These are phyloP conservation scores for Tryphoninae sp. DNA, from an alignment of 2,888 invertebrate genomes.

Conservation along the genomic window DNA sequence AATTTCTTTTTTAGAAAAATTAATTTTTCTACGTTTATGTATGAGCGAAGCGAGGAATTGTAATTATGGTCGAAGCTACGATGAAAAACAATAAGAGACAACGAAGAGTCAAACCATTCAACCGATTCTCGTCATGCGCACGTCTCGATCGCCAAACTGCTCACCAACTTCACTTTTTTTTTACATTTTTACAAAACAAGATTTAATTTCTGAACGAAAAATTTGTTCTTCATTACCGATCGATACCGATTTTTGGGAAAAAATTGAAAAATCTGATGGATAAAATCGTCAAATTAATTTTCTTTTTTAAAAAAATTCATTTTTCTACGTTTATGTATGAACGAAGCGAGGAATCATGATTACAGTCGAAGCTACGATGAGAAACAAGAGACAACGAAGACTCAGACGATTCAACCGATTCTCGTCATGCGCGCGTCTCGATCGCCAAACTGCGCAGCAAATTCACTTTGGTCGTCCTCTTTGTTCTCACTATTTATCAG, in stretches of 20 bases:
- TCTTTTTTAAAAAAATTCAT: too few relatives aligned
- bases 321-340: background rate
- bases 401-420: constrained; percentile 47
- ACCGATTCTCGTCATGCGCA: constrained; percentile 34
- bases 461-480: constrained; percentile 33
- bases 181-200: background rate
- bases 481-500: constrained; percentile 54
- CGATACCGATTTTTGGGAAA: too few relatives aligned
- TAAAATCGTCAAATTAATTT: too few relatives aligned
- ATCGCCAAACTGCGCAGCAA: constrained; percentile 56
- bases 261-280: too few relatives aligned
- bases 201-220: too few relatives aligned
- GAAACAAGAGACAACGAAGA: constrained; percentile 25
- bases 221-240: too few relatives aligned
- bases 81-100: constrained; percentile 8
- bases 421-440: constrained; percentile 28
- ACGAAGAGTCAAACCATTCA: constrained; percentile 44
- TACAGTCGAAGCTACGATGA: background rate
- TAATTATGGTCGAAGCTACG: background rate
- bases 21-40: too few relatives aligned
- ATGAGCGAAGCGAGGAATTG: constrained; percentile 4
- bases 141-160: constrained; percentile 52
- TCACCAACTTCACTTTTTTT: constrained; percentile 32
- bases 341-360: constrained; percentile 2
- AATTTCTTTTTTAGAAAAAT: too few relatives aligned